These are phyloP conservation scores for Bombyx mori DNA, from an alignment of 1,140 invertebrate genomes.

Conservation along the genomic window DNA sequence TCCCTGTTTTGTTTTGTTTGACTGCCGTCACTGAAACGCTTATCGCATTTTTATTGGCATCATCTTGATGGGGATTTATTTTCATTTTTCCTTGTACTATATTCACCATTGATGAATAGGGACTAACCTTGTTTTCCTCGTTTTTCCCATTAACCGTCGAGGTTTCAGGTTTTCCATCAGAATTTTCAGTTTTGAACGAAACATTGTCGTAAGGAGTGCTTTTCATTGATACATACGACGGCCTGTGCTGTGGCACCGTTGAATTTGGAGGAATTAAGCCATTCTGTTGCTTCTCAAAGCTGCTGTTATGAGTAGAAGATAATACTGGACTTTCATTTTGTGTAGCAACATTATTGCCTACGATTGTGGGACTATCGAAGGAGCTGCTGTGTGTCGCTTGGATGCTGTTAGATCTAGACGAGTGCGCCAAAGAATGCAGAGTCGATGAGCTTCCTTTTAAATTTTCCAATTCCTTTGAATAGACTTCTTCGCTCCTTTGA, in stretches of 20 bases:
- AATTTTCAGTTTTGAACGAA: conserved; percentile 28
- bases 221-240: conserved; percentile 67
- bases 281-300: conserved; percentile 40
- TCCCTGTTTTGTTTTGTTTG: conserved; percentile 13
- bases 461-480: conserved; percentile 53
- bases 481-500: conserved; percentile 62
- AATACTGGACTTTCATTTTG: conserved; percentile 22
- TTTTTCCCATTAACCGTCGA: conserved; percentile 25
- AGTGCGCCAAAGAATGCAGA: conserved; percentile 46
- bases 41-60: conserved; percentile 48
- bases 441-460: conserved; percentile 50
- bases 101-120: conserved; percentile 61
- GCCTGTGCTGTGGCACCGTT: conserved; percentile 11
- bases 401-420: conserved; percentile 54
- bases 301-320: conserved; percentile 21
- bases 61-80: conserved; percentile 58
- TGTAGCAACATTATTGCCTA: conserved; percentile 19
- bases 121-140: conserved; percentile 38
- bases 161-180: neutral
- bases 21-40: conserved; percentile 52
- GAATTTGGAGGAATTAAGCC: conserved; percentile 30
- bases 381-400: conserved; percentile 43
- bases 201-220: conserved; percentile 70
- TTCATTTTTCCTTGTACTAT: conserved; percentile 70
- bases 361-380: conserved; percentile 33